These are phyloP conservation scores for Gadopsis bispinosus DNA, from an alignment of 2,797 vertebrate species.

Conservation along the genomic window DNA sequence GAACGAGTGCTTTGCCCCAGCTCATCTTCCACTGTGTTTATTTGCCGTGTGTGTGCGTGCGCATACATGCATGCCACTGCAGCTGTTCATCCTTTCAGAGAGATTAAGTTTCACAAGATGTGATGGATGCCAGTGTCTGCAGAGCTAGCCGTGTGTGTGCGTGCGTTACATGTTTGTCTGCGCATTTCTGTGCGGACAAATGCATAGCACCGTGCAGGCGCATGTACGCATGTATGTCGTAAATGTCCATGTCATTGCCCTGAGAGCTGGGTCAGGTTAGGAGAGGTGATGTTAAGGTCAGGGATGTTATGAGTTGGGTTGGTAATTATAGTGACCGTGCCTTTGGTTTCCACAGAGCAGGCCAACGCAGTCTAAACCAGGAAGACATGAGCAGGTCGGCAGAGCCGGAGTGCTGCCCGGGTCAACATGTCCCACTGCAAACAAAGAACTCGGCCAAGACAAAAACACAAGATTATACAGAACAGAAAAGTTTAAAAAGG, in stretches of 20 bases:
- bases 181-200: slow-evolving; percentile 40
- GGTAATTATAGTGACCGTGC: slow-evolving; percentile 73
- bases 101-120: slow-evolving; percentile 82
- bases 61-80: slow-evolving; percentile 59
- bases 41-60: slow-evolving; percentile 28
- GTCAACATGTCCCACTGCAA: slow-evolving; percentile 32
- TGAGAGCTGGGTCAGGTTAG: slow-evolving; percentile 57
- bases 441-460: slow-evolving; percentile 18
- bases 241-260: slow-evolving; percentile 39
- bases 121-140: slow-evolving; percentile 80
- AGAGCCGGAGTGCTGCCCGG: slow-evolving; percentile 25
- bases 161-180: slow-evolving; percentile 54
- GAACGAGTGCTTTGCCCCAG: slow-evolving; percentile 65
- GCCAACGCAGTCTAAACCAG: slow-evolving; percentile 49
- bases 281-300: slow-evolving; percentile 66
- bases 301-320: slow-evolving; percentile 60
- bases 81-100: slow-evolving; percentile 78
- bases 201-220: slow-evolving; percentile 7
- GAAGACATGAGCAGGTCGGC: slow-evolving; percentile 41
- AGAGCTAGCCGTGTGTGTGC: slow-evolving; percentile 70
- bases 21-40: slow-evolving; percentile 62
- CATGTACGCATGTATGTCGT: slow-evolving; percentile 30
- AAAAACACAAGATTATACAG: slow-evolving; percentile 15
- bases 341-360: slow-evolving; percentile 72
- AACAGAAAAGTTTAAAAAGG: slow-evolving; percentile 5